Evolutionary conservation across 2,888 invertebrate genomes (phyloP).

Genomic region (Graphium colonna): DNA sequence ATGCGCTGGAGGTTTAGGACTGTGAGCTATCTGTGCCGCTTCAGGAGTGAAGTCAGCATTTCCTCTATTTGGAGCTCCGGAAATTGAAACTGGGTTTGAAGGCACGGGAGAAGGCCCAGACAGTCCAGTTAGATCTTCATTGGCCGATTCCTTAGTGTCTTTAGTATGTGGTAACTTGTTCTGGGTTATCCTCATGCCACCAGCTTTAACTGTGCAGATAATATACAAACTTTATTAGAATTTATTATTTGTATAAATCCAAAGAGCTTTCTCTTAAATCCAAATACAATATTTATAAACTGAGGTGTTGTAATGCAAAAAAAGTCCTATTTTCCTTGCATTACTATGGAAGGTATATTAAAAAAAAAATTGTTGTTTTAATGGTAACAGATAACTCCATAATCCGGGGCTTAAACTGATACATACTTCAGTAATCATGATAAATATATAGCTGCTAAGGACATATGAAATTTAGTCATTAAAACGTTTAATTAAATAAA

Average conservation of each 20-base stretch:
- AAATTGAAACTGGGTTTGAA: conserved; percentile 86
- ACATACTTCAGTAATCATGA: no score
- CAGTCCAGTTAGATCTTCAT: conserved; percentile 86
- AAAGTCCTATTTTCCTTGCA: no score
- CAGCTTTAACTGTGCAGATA: conserved; percentile 87
- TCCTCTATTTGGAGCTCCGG: conserved; percentile 89
- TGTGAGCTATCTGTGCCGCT: conserved; percentile 91
- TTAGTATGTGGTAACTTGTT: conserved; percentile 87
- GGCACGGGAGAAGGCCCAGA: conserved; percentile 88
- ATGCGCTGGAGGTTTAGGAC: conserved; percentile 86
- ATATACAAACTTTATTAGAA: neutral
- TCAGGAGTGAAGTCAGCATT: conserved; percentile 94
- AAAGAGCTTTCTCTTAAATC: no score
- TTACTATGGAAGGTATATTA: neutral
- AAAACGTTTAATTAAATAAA: no score
- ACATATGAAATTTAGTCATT: no score
- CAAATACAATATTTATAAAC: no score
- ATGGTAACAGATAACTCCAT: no score
- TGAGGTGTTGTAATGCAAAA: no score
- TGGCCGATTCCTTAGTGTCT: conserved; percentile 81
- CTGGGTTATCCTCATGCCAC: conserved; percentile 95
- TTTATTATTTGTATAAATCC: neutral
- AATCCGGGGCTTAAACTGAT: no score
- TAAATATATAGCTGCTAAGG: no score
- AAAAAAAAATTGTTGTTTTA: conserved; percentile 12